phyloP scores from a whole-genome alignment of 2,888 invertebrate species.

The Aleiodes alternator region DNA sequence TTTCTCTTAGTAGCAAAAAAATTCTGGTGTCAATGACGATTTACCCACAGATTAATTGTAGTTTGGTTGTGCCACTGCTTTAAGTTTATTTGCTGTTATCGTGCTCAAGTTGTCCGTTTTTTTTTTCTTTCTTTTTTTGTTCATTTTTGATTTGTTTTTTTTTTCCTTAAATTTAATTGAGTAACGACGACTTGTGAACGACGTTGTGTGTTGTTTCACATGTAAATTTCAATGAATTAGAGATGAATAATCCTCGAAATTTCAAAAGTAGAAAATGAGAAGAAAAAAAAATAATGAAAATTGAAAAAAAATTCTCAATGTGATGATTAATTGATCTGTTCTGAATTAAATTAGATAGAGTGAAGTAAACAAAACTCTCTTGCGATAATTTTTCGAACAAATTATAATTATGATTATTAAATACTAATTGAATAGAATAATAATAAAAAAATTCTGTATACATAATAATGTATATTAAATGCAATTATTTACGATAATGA shows the following conservation, averaged over 20 bases:
- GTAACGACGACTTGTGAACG: slow-evolving; percentile 28
- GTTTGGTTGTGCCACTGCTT: slow-evolving; percentile 33
- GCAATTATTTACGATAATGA: slow-evolving; percentile 26
- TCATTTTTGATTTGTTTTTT: neutral
- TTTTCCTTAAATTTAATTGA: neutral
- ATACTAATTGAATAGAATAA: slow-evolving; percentile 1
- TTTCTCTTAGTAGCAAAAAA: slow-evolving; percentile 1
- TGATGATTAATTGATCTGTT: slow-evolving; percentile 32
- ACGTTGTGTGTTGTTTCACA: slow-evolving; percentile 27
- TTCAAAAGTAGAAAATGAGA: neutral
- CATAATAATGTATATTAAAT: slow-evolving; percentile 26
- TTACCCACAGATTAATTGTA: slow-evolving; percentile 28
- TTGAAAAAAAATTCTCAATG: slow-evolving; percentile 19
- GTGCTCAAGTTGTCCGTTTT: slow-evolving; percentile 28
- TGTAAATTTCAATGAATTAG: slow-evolving; percentile 27
- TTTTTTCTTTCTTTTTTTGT: neutral
- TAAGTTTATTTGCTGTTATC: slow-evolving; percentile 35
- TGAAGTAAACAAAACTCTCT: neutral
- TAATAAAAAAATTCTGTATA: slow-evolving; percentile 23
- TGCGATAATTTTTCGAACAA: slow-evolving; percentile 20
- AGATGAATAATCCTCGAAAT: neutral
- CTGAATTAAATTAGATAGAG: neutral
- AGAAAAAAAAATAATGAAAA: neutral
- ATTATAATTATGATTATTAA: slow-evolving; percentile 21
- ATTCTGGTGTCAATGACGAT: slow-evolving; percentile 27